Evolutionary conservation across 2,113 vertebrate species (phyloP), one percentile per base, ranked within the genome.

Genomic region (Crypturellus undulatus): DNA sequence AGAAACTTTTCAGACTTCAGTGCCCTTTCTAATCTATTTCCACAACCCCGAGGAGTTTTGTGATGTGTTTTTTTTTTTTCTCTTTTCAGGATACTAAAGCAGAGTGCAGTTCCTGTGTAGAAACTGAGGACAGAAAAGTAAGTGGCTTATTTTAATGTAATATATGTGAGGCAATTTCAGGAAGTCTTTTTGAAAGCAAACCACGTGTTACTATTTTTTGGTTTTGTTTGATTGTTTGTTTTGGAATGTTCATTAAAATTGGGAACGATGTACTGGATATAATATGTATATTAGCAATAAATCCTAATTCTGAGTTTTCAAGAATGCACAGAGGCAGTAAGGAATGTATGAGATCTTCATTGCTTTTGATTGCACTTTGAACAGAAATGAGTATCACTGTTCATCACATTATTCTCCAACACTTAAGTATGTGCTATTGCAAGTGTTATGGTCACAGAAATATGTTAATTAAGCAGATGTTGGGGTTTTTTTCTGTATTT

Each of bases 81-180:
- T 76, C 51, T 71, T 95, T 94, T 32, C 95, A 98, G 98, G 98
- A 98, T 93, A 97, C 97, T 97, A 98, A 97, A 98, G 90, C 95
- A 67, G 98, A 98, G 96, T 97, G 97, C 93, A 96, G 59, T 90
- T 97, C 97, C 97, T 97, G 96, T 43, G 92, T 97, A 97, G 98
- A 98, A 96, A 97, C 98, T 96, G 97, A 98, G 73, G 97, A 98
- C 97, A 97, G 97, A 98, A 97, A 98, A 97, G 98, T 97, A 98
- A 98, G 98, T 97, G 77, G 0, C 54, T 91, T 43, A 24, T 94
- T 97, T 94, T 80, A 38, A 76, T 89, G 49, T 87, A 30, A 40
- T 92, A 88, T 84, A 26, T 45, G 6, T 79, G 20, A 78, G 72
- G 32, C 56, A 62, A 1, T 8, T 80, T 34, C 25, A 11, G 5